These are phyloP conservation scores for Rostratula benghalensis DNA, from an alignment of 2,113 vertebrate species.

Conservation along the genomic window DNA sequence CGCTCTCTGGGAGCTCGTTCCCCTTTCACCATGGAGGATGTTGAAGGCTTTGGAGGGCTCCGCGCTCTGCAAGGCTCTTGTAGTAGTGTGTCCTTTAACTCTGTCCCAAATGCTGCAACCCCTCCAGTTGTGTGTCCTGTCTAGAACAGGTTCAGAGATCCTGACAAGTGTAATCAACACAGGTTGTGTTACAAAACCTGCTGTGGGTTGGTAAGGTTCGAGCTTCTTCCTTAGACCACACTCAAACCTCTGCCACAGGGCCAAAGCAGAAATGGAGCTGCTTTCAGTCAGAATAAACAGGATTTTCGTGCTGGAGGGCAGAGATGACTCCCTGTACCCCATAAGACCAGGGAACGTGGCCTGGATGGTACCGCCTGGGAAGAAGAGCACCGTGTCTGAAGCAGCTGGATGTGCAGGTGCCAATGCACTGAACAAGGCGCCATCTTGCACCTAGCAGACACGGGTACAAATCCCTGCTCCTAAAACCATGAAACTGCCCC, in stretches of 20 bases:
- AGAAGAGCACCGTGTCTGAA: not conserved
- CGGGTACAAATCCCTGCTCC: not conserved
- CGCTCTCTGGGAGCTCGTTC: not conserved
- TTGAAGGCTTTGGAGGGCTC: rapidly evolving
- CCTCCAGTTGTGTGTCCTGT: too few relatives aligned
- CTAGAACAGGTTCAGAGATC: rapidly evolving
- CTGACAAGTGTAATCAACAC: not conserved
- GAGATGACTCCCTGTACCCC: not conserved
- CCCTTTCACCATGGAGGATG: not conserved
- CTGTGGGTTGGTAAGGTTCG: not conserved
- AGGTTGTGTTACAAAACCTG: not conserved
- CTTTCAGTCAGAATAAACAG: not conserved
- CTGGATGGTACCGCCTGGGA: not conserved
- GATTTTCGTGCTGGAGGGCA: not conserved
- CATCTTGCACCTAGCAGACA: not conserved
- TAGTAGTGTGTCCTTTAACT: not conserved
- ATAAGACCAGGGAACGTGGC: rapidly evolving
- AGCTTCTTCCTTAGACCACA: not conserved
- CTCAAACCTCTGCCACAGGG: not conserved
- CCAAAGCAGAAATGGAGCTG: not conserved
- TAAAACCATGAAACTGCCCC: not conserved
- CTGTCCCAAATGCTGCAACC: rapidly evolving
- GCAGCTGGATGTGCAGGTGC: not conserved
- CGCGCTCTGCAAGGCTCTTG: not conserved
- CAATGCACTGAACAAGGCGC: not conserved